Evolutionary conservation across 2,797 vertebrate species (phyloP), one percentile per base, ranked within the genome.

Genomic region (Austrolebias charrua): DNA sequence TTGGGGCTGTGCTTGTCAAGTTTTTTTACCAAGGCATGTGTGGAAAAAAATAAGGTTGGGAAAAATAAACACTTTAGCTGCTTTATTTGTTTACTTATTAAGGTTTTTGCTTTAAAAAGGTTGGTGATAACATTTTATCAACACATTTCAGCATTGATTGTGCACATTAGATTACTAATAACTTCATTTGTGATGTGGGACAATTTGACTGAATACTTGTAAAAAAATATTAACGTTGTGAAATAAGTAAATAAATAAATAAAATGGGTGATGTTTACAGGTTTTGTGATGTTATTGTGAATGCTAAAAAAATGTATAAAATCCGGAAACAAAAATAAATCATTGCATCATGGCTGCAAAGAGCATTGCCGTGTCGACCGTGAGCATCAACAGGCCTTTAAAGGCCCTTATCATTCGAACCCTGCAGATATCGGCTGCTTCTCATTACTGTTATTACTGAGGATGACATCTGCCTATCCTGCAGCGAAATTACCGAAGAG

Each of bases 391-490:
- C 18, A 71, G 40, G 62, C 57, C 67, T 72, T 65, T 56, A 60
- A 79, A 79, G 53, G 42, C 46, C 53, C 28, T 55, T 66, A 69
- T 71, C 72, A 38, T 71, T 47, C 69, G 43, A 76, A 66, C 66
- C 52, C 43, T 55, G 35, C 10, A 55, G 75, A 73, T 82, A 81
- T 80, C 70, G 61, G 42, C 28, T 65, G 19, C 52, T 46, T 75
- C 80, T 76, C 76, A 75, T 80, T 69, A 50, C 61, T 76, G 66
- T 73, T 72, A 72, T 78, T 76, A 67, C 64, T 58, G 58, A 53
- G 69, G 79, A 55, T 69, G 60, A 68, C 48, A 65, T 50, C 74
- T 71, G 56, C 40, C 47, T 69, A 15, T 75, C 62, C 71, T 72
- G 62, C 64, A 69, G 77, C 77, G 57, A 29, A 53, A 63, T 58